Evolutionary conservation across 2,888 invertebrate genomes (phyloP).

Genomic region (Liopterus haemorrhoidalis): DNA sequence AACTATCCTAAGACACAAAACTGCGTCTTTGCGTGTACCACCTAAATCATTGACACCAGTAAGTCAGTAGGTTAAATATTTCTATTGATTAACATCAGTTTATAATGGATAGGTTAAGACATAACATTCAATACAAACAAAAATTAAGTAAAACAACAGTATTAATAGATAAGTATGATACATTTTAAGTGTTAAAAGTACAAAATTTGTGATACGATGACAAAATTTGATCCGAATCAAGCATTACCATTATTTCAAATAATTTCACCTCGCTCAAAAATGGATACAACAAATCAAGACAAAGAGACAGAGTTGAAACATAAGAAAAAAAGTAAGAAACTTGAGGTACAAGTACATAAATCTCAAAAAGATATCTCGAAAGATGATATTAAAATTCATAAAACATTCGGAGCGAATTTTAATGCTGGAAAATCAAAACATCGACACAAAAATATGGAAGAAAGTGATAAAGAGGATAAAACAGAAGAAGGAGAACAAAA

Average conservation of each 20-base stretch:
- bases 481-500: slow-evolving; percentile 9
- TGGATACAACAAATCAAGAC: neutral
- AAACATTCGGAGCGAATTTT: slow-evolving; percentile 39
- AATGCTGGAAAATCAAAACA: slow-evolving; percentile 29
- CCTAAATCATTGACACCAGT: slow-evolving; percentile 1
- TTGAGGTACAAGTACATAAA: slow-evolving; percentile 21
- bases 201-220: slow-evolving; percentile 8
- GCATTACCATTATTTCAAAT: slow-evolving; percentile 34
- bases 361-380: slow-evolving; percentile 7
- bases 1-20: neutral
- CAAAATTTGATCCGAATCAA: slow-evolving; percentile 13
- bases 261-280: slow-evolving; percentile 25
- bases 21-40: no score
- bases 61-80: slow-evolving; percentile 16
- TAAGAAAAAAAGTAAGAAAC: slow-evolving; percentile 11
- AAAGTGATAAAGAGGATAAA: slow-evolving; percentile 14
- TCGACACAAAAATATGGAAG: slow-evolving; percentile 29
- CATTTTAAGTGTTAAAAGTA: slow-evolving; percentile 4
- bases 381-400: slow-evolving; percentile 20
- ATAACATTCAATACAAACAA: no score
- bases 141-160: no score
- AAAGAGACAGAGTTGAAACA: slow-evolving; percentile 1
- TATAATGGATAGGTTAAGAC: slow-evolving; percentile 21
- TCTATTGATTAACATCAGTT: slow-evolving; percentile 15
- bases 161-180: neutral